Base-by-base conservation (phyloP, 2,888 invertebrate genomes). In the Melolontha melolontha region DNA sequence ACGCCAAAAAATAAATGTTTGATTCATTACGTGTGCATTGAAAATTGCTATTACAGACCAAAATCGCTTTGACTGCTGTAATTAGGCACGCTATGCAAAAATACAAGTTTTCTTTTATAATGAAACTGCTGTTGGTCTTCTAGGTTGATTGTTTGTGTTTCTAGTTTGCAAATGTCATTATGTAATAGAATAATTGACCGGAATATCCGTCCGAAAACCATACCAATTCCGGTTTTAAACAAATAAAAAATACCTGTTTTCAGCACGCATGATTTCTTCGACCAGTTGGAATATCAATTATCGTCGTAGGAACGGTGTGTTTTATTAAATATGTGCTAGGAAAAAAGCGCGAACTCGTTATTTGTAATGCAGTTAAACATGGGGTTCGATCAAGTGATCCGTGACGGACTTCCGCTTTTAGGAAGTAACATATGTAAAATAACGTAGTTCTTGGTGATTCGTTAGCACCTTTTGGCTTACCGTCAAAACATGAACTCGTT, bases 271-370 rank as follows among this genome's bases (percentile, higher is more conserved):
- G 74, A 74, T 74, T 74, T 74, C 74, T 73, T 71, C 68, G 67
- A 67, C 70, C 75, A 75, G 75, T 75, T 75, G 75, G 73, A 71
- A 67, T 73, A 73, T 73, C 73, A 75, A 75, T 75, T 75, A 73
- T 68, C 70, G 66, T 66, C 55, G 49, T 50, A 50, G 50, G 50
- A 49, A 59, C 66, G 41, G 70, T 71, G 72, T 69, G 73, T 73
- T 73, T 73, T 73, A 71, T 71, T 71, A 73, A 73, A 69, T 70
- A 70, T 66, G 70, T 57, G 70, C 64, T 52, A 57, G 66, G 65
- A 68, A 71, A 73, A 74, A 75, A 68, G 71, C 72, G 74, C 75
- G 73, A 73, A 72, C 73, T 72, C 68, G 70, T 73, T 72, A 70
- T 70, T 39, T 67, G 66, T 55, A 70, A 64, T 68, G 62, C 66